These are phyloP conservation scores for Columba janthina DNA, from an alignment of 2,113 vertebrate genomes.

Conservation along the genomic window DNA sequence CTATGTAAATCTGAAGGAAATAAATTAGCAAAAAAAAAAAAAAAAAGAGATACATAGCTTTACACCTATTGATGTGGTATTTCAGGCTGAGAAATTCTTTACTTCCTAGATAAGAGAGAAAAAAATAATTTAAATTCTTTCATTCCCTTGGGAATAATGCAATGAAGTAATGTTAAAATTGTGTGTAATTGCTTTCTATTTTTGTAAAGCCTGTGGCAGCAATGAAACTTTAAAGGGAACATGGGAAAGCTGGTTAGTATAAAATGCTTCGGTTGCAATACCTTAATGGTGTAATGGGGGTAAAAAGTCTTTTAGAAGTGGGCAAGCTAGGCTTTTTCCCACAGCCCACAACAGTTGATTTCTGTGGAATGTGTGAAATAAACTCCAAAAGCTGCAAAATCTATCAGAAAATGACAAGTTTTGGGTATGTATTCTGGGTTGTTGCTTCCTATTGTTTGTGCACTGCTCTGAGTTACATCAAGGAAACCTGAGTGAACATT, in stretches of 20 bases:
- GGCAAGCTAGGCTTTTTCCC: neutral
- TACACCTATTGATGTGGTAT: neutral
- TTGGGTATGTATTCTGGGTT: neutral
- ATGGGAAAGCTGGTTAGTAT: neutral
- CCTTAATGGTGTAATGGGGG: neutral
- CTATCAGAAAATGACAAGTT: neutral
- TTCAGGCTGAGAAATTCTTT: neutral
- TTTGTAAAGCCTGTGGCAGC: conserved; percentile 18
- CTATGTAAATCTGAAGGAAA: neutral
- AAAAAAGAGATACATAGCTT: neutral
- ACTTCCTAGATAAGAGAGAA: neutral
- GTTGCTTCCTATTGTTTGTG: neutral
- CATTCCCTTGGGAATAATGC: conserved; percentile 4
- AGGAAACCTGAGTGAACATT: rapidly evolving
- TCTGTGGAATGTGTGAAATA: neutral
- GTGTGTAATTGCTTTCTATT: conserved; percentile 57
- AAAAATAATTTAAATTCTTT: neutral
- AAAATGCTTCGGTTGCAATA: neutral
- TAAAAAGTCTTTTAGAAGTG: neutral
- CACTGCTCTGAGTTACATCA: neutral
- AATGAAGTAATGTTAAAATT: conserved; percentile 22
- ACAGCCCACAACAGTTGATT: neutral
- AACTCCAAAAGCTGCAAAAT: neutral
- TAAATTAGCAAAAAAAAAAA: neutral
- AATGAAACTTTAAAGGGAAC: neutral